Conservation (phyloP, 1,140 invertebrate species). For the Drosophila sulfurigaster region DNA sequence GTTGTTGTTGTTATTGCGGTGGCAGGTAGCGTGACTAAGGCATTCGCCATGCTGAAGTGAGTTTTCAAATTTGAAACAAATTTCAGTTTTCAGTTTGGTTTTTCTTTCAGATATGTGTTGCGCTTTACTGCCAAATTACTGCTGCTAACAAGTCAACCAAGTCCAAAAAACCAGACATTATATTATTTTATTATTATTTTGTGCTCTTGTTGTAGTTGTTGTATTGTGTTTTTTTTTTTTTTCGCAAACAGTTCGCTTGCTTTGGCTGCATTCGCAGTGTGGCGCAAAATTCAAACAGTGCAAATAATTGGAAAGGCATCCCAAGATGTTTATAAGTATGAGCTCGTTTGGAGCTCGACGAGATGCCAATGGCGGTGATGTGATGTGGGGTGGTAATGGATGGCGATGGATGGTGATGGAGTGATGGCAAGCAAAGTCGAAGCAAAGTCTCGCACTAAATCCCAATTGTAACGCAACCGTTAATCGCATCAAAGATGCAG, state of each 20-base stretch:
- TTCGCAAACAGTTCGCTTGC: slow-evolving; percentile 12
- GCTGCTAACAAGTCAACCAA: slow-evolving; percentile 64
- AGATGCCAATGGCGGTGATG: slow-evolving; percentile 13
- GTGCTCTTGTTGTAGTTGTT: neutral
- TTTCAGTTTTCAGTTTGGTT: slow-evolving; percentile 54
- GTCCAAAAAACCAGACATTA: slow-evolving; percentile 37
- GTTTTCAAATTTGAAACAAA: slow-evolving; percentile 78
- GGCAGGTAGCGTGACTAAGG: slow-evolving; percentile 76
- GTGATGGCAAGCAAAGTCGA: neutral
- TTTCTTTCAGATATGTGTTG: slow-evolving; percentile 55
- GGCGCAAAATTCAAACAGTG: slow-evolving; percentile 73
- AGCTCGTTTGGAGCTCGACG: neutral
- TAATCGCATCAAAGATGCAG: slow-evolving; percentile 50
- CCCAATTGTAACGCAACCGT: slow-evolving; percentile 80
- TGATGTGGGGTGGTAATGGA: neutral
- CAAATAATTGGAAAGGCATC: slow-evolving; percentile 76
- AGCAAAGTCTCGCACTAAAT: slow-evolving; percentile 74
- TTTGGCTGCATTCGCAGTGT: slow-evolving; percentile 34
- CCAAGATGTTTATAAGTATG: slow-evolving; percentile 43
- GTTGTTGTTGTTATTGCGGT: slow-evolving; percentile 40
- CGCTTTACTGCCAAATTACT: slow-evolving; percentile 43
- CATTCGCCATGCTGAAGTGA: slow-evolving; percentile 78
- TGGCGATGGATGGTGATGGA: slow-evolving; percentile 19
- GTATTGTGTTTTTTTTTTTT: slow-evolving; percentile 27
- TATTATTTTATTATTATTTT: slow-evolving; percentile 46